phyloP scores from a whole-genome alignment of 2,888 invertebrate species.

The Drosophila stalkeri region DNA sequence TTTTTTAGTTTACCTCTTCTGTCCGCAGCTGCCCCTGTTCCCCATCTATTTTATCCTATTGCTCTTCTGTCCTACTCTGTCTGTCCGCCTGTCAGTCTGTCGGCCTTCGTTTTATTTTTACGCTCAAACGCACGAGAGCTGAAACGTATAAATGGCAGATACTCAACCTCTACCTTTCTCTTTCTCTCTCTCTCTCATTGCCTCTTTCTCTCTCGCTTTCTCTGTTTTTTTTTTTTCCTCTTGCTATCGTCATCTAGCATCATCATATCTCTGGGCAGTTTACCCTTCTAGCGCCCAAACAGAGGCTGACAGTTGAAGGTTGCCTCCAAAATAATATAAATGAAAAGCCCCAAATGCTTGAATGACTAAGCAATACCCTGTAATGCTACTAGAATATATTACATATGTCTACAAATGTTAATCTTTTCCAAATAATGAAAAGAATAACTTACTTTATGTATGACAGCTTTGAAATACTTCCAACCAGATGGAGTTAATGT shows the following conservation, averaged over 20 bases:
- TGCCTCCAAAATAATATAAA: constrained; percentile 60
- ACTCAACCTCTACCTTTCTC: constrained; percentile 31
- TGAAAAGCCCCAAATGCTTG: not conserved
- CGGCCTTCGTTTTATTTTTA: constrained; percentile 75
- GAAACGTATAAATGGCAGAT: constrained; percentile 80
- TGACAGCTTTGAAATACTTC: too few relatives aligned
- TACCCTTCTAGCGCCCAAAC: constrained; percentile 75
- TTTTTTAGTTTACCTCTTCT: constrained; percentile 68
- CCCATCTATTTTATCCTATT: constrained; percentile 2
- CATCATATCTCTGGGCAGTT: constrained; percentile 62
- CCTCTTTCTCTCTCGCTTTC: constrained; percentile 1
- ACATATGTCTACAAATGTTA: not conserved
- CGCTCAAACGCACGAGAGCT: constrained; percentile 80
- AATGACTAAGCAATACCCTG: constrained; percentile 27
- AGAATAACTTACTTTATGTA: not conserved
- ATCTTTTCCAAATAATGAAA: not conserved
- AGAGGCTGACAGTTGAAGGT: constrained; percentile 72
- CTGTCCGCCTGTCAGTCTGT: constrained; percentile 15
- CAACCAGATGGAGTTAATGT: not conserved
- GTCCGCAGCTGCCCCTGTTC: not conserved
- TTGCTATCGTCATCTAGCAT: constrained; percentile 54
- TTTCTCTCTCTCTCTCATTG: not conserved
- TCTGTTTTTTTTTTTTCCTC: constrained; percentile 3
- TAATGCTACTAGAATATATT: not conserved
- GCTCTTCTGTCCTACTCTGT: not conserved